Base-by-base conservation (phyloP, 64 coral and sea anemone genomes). In the Actinia tenebrosa region DNA sequence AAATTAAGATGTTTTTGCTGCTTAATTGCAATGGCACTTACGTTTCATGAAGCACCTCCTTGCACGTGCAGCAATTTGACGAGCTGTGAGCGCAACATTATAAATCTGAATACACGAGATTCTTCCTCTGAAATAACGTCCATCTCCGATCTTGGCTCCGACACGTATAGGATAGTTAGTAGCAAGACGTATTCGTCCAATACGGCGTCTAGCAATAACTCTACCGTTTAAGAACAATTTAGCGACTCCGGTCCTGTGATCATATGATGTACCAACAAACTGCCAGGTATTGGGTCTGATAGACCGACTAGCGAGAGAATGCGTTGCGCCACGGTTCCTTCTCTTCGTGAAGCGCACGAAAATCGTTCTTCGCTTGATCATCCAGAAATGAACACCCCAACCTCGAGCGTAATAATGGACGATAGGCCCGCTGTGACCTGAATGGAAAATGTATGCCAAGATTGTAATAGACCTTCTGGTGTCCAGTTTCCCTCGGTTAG, bases 71-170 rank as follows among this genome's bases (percentile, higher is more conserved):
- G 64, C 86, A 79, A 96, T 90, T 64, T 96, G 94, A 45, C 80
- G 30, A 7, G 91, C 68, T 17, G 79, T 96, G 44, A 96, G 77
- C 20, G 94, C 88, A 55, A 61, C 60, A 16, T 84, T 90, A 53
- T 92, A 96, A 9, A 98, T 85, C 58, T 98, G 95, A 42, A 98
- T 85, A 89, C 95, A 98, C 4, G 95, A 93, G 8, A 98, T 91
- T 15, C 89, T 81, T 83, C 95, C 95, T 45, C 78, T 88, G 95
- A 98, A 98, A 53, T 72, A 89, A 1, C 95, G 86, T 46, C 84
- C 44, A 45, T 92, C 91, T 18, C 87, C 85, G 5, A 92, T 85
- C 17, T 87, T 56, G 17, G 91, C 87, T 52, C 95, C 95, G 19
- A 93, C 80, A 60, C 86, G 86, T 16, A 88, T 71, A 20, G 81